Percentiles rank a stretch among this genome's conserved stretches.
These are phyloP conservation scores for Aradophagus sp. DNA, from an alignment of 1,140 invertebrate species.

Conservation along the genomic window DNA sequence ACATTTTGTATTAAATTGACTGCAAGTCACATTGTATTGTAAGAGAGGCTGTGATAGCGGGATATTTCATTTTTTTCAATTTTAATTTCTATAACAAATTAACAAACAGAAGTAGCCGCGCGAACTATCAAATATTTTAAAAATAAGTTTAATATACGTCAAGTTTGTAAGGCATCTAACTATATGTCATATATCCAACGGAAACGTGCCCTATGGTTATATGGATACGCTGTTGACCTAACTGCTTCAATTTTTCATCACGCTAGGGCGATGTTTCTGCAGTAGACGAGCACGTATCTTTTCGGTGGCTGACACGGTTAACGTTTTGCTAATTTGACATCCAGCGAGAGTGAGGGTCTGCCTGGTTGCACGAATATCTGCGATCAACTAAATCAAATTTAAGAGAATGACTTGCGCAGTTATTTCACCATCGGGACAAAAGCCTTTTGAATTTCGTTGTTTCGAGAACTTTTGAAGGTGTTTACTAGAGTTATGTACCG, in stretches of 20 bases:
- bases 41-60: no score
- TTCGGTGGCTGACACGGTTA: slow-evolving; percentile 23
- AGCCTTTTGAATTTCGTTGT: slow-evolving; percentile 69
- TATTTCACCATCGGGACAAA: slow-evolving; percentile 67
- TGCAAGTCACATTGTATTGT: no score
- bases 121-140: no score
- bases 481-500: slow-evolving; percentile 66
- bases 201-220: no score
- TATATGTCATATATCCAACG: no score
- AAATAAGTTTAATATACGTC: no score
- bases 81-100: no score
- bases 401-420: slow-evolving; percentile 72
- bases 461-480: slow-evolving; percentile 66
- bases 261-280: slow-evolving; percentile 5
- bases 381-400: slow-evolving; percentile 70
- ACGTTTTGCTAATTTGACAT: slow-evolving; percentile 29
- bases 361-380: slow-evolving; percentile 34
- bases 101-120: no score
- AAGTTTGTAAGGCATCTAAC: no score
- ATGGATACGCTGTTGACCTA: slow-evolving; percentile 7
- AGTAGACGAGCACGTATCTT: slow-evolving; percentile 21
- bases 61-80: no score
- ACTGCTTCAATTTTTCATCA: slow-evolving; percentile 5
- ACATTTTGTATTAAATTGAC: no score
- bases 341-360: slow-evolving; percentile 9